phyloP scores from a whole-genome alignment of 2,797 vertebrate genomes.

The Sebastes minor region DNA sequence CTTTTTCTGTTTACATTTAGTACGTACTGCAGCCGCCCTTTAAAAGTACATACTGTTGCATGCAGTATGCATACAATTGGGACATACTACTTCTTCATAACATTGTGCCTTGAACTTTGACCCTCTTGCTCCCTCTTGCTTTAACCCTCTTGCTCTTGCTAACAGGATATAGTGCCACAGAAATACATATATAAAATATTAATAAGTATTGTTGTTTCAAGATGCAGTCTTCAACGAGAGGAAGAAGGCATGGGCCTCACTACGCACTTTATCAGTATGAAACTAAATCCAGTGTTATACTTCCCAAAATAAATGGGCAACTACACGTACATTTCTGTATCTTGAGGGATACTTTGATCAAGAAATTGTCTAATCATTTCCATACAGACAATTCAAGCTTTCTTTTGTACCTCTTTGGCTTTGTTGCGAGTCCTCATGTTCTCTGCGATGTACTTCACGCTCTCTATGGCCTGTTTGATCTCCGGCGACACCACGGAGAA shows the following conservation, averaged over 20 bases:
- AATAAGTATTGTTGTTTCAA: neutral
- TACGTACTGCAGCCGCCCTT: too few relatives aligned
- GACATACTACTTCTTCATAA: too few relatives aligned
- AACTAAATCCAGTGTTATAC: too few relatives aligned
- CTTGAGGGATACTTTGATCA: neutral
- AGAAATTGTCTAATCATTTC: neutral
- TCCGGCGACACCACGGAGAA: constrained; percentile 84
- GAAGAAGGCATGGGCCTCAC: neutral
- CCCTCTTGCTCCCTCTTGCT: too few relatives aligned
- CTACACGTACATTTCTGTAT: neutral
- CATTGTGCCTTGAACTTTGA: too few relatives aligned
- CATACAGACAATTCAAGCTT: neutral
- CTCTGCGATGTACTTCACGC: constrained; percentile 91
- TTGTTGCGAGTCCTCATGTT: constrained; percentile 92
- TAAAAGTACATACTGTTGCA: too few relatives aligned
- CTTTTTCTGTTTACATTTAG: too few relatives aligned
- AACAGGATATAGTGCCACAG: too few relatives aligned
- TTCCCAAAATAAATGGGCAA: neutral
- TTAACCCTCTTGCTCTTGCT: too few relatives aligned
- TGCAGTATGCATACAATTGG: too few relatives aligned
- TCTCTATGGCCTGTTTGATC: constrained; percentile 88
- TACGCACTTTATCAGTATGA: too few relatives aligned
- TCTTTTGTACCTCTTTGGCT: constrained; percentile 87
- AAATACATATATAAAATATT: too few relatives aligned
- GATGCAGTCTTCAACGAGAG: neutral